Base-by-base conservation (phyloP, 2,888 invertebrate genomes). In the Pantelozetes paolii region DNA sequence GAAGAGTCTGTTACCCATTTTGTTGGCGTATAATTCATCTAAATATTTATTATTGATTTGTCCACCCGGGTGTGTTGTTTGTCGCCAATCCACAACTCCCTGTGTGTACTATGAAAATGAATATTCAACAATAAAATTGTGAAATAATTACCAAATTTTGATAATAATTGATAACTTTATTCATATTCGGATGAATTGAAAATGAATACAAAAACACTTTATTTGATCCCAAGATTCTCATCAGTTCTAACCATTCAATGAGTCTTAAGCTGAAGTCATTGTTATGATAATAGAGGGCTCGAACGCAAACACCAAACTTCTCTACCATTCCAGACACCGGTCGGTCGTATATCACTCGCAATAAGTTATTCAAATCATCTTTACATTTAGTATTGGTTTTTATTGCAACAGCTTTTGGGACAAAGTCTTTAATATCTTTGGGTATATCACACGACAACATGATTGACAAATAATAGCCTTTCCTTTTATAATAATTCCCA, bases 161-260 rank as follows among this genome's bases (percentile, higher is more conserved):
- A 32, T 73, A 73, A 70, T 73, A 69, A 40, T 69, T 32, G 3
- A 73, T 18, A n/a, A 73, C 73, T 45, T 45, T 71, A 5, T 57
- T 13, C 48, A 73, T 67, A 32, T 48, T 30, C 9, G 70, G 40
- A 18, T 67, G 70, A 20, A 50, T 48, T 30, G 45, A 23, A 50
- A 11, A 45, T 15, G 67, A 3, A 54, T 73, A 73, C n/a, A 73
- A 67, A 40, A 45, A 73, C 2, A 73, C 67, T 40, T 73, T 45
- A 11, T 40, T 36, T 13, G 69, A 67, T 5, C 73, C 73, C n/a
- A 73, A 69, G 15, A 73, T 30, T 36, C 36, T 45, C 6, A 45
- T 11, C 67, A 73, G 28, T 50, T 73, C 73, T 15, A 73, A 32
- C 73, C 73, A 73, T 36, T 73, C 73, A 11, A 73, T 36, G 2